phyloP scores from a whole-genome alignment of 2,888 invertebrate genomes.

The Harpagoxenus sublaevis region DNA sequence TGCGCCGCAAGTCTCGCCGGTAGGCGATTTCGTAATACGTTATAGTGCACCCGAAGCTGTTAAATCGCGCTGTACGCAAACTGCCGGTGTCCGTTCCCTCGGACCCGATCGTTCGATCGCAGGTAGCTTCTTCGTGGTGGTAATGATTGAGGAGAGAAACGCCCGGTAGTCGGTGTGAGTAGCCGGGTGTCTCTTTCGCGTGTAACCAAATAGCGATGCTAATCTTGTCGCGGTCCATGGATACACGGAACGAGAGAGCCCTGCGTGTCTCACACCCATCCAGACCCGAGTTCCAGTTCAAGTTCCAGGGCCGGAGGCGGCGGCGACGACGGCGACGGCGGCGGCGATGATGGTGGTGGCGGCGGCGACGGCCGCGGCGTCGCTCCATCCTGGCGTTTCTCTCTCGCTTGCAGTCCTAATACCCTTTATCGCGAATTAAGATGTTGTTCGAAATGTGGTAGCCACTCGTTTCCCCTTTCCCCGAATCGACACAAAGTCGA shows the following conservation, averaged over 20 bases:
- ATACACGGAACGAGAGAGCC: slow-evolving; percentile 76
- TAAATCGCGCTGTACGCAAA: slow-evolving; percentile 36
- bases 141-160: slow-evolving; percentile 77
- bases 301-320: slow-evolving; percentile 61
- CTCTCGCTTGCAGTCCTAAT: slow-evolving; percentile 77
- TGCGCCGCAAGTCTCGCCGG: slow-evolving; percentile 28
- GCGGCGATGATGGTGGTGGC: neutral
- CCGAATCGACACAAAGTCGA: slow-evolving; percentile 66
- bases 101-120: slow-evolving; percentile 57
- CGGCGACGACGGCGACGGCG: neutral
- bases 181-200: slow-evolving; percentile 78
- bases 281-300: slow-evolving; percentile 60
- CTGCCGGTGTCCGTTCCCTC: slow-evolving; percentile 6
- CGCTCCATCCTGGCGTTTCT: slow-evolving; percentile 63
- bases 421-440: slow-evolving; percentile 83
- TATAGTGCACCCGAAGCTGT: slow-evolving; percentile 20
- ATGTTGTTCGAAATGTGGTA: slow-evolving; percentile 78
- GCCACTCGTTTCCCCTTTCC: slow-evolving; percentile 68
- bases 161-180: slow-evolving; percentile 68
- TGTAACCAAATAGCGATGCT: slow-evolving; percentile 83
- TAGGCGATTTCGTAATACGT: slow-evolving; percentile 44
- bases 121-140: slow-evolving; percentile 68
- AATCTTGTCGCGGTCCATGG: slow-evolving; percentile 82
- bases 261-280: slow-evolving; percentile 75
- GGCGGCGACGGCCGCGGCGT: slow-evolving; percentile 30